Percentiles rank a stretch among this genome's conserved stretches.
Evolutionary conservation across 2,888 invertebrate species (phyloP).

Genomic region (Dugesia japonica): DNA sequence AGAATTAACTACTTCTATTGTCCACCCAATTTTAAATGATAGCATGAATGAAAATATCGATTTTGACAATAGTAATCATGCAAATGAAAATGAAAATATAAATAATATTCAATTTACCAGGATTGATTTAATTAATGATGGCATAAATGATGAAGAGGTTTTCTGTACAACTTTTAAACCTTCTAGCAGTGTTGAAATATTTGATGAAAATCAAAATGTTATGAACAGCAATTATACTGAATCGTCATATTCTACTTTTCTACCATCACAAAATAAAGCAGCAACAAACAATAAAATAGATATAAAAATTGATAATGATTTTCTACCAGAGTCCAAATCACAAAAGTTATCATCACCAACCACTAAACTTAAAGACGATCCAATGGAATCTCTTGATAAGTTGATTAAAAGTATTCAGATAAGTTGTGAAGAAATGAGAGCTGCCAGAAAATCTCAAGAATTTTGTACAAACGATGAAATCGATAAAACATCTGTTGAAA

Average conservation of each 20-base stretch:
- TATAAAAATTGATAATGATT: neutral
- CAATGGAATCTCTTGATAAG: neutral
- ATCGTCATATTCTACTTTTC: neutral
- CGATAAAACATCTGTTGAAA: neutral
- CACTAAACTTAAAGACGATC: neutral
- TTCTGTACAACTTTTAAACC: neutral
- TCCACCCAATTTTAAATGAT: neutral
- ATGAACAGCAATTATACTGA: neutral
- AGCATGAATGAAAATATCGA: neutral
- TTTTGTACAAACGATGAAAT: neutral
- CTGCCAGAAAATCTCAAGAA: neutral
- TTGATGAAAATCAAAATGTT: neutral
- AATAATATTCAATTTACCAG: neutral
- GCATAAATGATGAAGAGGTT: neutral
- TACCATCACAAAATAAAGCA: neutral
- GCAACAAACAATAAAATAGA: neutral
- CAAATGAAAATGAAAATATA: neutral
- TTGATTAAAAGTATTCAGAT: slow-evolving; percentile 8
- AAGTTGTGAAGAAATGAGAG: slow-evolving; percentile 6
- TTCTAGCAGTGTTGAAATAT: neutral
- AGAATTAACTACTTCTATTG: neutral
- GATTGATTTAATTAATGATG: neutral
- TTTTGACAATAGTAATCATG: too few species aligned
- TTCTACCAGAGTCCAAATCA: neutral
- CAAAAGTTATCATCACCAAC: neutral